phyloP scores from a whole-genome alignment of 1,140 invertebrate genomes.

The Schlechtendalia chinensis region DNA sequence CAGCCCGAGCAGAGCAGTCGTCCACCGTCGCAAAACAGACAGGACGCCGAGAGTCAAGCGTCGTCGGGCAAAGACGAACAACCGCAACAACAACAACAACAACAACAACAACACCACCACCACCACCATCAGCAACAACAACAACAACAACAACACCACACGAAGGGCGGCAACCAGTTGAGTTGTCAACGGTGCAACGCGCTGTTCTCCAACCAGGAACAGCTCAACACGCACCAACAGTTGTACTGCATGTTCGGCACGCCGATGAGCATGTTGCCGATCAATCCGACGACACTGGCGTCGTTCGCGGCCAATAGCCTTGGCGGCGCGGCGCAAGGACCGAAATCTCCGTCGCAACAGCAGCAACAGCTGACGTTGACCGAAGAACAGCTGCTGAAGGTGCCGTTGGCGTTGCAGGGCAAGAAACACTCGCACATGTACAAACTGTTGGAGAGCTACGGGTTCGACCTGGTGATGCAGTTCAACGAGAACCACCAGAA shows the following conservation, averaged over 20 bases:
- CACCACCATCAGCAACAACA: slow-evolving; percentile 40
- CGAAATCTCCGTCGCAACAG: slow-evolving; percentile 53
- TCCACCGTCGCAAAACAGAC: slow-evolving; percentile 57
- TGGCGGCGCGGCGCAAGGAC: slow-evolving; percentile 52
- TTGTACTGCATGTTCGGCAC: slow-evolving; percentile 75
- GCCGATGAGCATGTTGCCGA: slow-evolving; percentile 61
- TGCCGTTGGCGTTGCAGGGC: slow-evolving; percentile 58
- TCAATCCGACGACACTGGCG: slow-evolving; percentile 43
- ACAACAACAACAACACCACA: slow-evolving; percentile 48
- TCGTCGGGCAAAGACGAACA: slow-evolving; percentile 53
- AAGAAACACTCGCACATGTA: slow-evolving; percentile 79
- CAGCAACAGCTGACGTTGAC: slow-evolving; percentile 49
- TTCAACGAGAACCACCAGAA: slow-evolving; percentile 89
- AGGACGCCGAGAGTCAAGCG: slow-evolving; percentile 55
- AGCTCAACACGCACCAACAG: slow-evolving; percentile 78
- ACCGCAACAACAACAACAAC: neutral
- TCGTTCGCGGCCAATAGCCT: slow-evolving; percentile 51
- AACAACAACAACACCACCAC: slow-evolving; percentile 52
- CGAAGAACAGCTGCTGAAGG: slow-evolving; percentile 53
- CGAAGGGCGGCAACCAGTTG: slow-evolving; percentile 53
- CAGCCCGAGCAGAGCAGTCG: slow-evolving; percentile 67
- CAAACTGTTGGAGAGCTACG: slow-evolving; percentile 87
- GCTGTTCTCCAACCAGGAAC: slow-evolving; percentile 75
- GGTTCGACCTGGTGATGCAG: slow-evolving; percentile 94
- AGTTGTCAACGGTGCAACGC: slow-evolving; percentile 75